Evolutionary conservation across 2,888 invertebrate species (phyloP).

Genomic region (Hofmannophila pseudospretella): DNA sequence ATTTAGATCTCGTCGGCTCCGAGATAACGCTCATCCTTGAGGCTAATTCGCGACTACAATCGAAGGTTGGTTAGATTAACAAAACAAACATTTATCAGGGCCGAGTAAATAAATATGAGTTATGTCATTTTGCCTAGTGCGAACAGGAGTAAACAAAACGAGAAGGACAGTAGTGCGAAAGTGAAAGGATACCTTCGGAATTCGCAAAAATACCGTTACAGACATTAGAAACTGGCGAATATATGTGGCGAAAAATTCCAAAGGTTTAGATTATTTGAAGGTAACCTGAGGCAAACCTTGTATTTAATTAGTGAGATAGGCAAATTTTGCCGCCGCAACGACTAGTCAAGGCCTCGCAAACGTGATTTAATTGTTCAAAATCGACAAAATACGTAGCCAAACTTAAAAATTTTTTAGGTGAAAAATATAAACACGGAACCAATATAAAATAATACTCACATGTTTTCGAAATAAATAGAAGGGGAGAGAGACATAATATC

Average conservation of each 20-base stretch:
- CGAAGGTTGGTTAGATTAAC: too few species aligned
- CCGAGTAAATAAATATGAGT: too few species aligned
- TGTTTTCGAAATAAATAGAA: constrained; percentile 38
- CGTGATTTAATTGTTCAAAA: constrained; percentile 20
- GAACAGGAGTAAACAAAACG: constrained; percentile 6
- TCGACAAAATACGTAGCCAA: constrained; percentile 12
- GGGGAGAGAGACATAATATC: constrained; percentile 42
- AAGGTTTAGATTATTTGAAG: constrained; percentile 14
- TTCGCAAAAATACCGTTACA: constrained; percentile 4
- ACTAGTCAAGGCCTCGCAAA: constrained; percentile 32
- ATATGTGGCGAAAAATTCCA: constrained; percentile 6
- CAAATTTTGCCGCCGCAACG: constrained; percentile 19
- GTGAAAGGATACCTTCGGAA: constrained; percentile 28
- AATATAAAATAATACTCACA: constrained; percentile 44
- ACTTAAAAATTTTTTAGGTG: background rate
- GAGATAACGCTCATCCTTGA: background rate
- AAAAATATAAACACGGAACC: background rate
- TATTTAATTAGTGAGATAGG: constrained; percentile 28
- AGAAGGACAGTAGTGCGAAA: constrained; percentile 25
- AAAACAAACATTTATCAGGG: too few species aligned
- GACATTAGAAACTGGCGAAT: constrained; percentile 9
- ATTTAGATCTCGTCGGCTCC: background rate
- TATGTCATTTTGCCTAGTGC: too few species aligned
- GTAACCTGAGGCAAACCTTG: constrained; percentile 23
- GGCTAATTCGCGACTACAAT: too few species aligned